Evolutionary conservation across 2,888 invertebrate genomes (phyloP), one percentile per base, ranked within the genome.

Genomic region (Andricus curvator): DNA sequence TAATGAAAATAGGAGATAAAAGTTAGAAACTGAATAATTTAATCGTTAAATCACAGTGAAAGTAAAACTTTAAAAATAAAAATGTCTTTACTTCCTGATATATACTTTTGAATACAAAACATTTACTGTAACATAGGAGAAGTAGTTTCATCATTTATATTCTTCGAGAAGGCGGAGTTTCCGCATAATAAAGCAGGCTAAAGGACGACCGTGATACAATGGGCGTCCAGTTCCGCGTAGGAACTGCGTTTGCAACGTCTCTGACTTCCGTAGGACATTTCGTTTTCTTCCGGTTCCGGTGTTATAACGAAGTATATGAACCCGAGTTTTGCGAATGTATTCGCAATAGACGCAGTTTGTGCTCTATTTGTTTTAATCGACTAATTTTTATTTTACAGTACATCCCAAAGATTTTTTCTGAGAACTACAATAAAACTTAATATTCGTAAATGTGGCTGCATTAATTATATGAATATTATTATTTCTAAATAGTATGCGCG

Each of bases 261-360:
- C 62, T 25, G 22, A 74, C 29, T 74, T 74, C 29, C 33, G 51
- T 20, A 56, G 17, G 20, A 20, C 33, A 74, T 11, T 70, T 70
- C 29, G 15, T 68, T 68, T 70, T 44, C 68, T 70, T 70, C 68
- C 68, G 51, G 51, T 74, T 74, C 74, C 51, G 74, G 20, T 33
- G 8, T 56, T 20, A 44, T 22, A 70, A 74, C 51, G 25, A 29
- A 74, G 11, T 48, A 20, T 48, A 25, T 48, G 25, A 48, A 3
- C 17, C 17, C 9, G 48, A 56, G 33, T 33, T 33, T 74, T 70
- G 17, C 20, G 4, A 25, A 4, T 4, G 48, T 51, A 11, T 48
- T 48, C 29, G 22, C 29, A 70, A 25, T 51, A 8, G 3, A 70
- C 5, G 33, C 4, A 48, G 17, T 70, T 29, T 17, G 11, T 60